A percentile compares a stretch with the other conserved stretches of the same genome.
Conservation (phyloP, 2,113 vertebrate genomes). For the Cettia cetti region DNA sequence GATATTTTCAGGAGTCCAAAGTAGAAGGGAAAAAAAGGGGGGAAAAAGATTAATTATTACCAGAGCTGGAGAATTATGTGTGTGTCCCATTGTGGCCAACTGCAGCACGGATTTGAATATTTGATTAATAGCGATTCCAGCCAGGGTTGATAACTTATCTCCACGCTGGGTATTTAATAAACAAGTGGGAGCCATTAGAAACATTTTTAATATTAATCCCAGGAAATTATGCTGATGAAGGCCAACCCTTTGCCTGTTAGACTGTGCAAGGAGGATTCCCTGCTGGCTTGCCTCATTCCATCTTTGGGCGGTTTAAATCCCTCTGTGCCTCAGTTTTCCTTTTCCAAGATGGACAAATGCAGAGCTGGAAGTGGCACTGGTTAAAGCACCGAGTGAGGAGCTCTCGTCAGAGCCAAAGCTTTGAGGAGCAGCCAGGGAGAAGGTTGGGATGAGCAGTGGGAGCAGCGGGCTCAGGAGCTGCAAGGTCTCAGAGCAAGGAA, state of each 20-base stretch:
- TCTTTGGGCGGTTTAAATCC: background rate
- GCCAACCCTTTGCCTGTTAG: background rate
- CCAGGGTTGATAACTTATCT: slow-evolving; percentile 48
- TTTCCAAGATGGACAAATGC: background rate
- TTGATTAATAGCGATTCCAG: slow-evolving; percentile 74
- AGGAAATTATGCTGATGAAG: slow-evolving; percentile 38
- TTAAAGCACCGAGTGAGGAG: rapidly evolving
- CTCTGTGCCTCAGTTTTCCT: background rate
- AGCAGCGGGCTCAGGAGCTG: rapidly evolving
- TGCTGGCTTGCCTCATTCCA: rapidly evolving
- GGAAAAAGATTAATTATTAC: slow-evolving; percentile 51
- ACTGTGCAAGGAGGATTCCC: background rate
- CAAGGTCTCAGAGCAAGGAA: background rate
- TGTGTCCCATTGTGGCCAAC: slow-evolving; percentile 4
- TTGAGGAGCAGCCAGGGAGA: background rate
- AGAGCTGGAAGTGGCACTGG: background rate
- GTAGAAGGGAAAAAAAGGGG: slow-evolving; percentile 2
- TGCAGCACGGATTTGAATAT: slow-evolving; percentile 73
- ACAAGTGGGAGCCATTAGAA: slow-evolving; percentile 31
- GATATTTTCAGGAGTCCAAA: slow-evolving; percentile 67
- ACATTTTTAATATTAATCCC: slow-evolving; percentile 38
- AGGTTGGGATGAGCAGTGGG: background rate
- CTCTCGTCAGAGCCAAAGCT: rapidly evolving
- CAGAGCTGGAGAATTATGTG: slow-evolving; percentile 21
- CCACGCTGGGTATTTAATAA: slow-evolving; percentile 28